Percentiles rank a stretch among this genome's conserved stretches.
These are phyloP conservation scores for Piezodorus guildinii DNA, from an alignment of 1,140 invertebrate species.

Conservation along the genomic window DNA sequence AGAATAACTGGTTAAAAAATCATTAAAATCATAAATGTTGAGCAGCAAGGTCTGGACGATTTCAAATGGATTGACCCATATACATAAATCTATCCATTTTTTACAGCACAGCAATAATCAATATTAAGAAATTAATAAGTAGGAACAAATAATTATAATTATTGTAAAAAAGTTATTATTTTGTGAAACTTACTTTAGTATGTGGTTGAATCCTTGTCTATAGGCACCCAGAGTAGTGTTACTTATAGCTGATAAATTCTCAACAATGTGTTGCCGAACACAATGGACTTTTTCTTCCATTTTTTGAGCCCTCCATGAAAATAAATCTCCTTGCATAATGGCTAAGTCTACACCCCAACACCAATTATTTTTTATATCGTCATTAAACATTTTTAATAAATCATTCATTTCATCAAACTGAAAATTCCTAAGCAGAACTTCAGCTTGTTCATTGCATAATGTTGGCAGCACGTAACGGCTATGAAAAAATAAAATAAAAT, in stretches of 20 bases:
- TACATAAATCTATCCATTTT: too few relatives aligned
- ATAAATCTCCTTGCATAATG: conserved; percentile 43
- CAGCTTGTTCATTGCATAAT: conserved; percentile 55
- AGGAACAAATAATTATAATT: too few relatives aligned
- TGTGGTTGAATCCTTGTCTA: conserved; percentile 64
- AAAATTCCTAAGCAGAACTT: conserved; percentile 78
- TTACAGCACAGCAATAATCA: too few relatives aligned
- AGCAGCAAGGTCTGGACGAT: too few relatives aligned
- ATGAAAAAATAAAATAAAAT: conserved; percentile 19
- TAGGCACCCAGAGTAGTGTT: conserved; percentile 52
- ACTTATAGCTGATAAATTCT: conserved; percentile 44
- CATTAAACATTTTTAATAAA: conserved; percentile 40
- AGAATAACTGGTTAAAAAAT: too few relatives aligned
- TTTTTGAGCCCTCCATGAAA: conserved; percentile 32
- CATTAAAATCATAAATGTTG: too few relatives aligned
- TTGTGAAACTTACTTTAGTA: conserved; percentile 47
- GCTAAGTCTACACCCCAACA: conserved; percentile 51
- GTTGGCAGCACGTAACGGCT: conserved; percentile 36
- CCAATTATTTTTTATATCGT: conserved; percentile 32
- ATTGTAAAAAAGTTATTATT: too few relatives aligned
- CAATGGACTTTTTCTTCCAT: conserved; percentile 37
- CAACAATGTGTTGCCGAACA: conserved; percentile 47
- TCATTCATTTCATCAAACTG: conserved; percentile 66
- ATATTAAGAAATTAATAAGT: too few relatives aligned
- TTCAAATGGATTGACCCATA: too few relatives aligned